Evolutionary conservation across 2,797 vertebrate species (phyloP), one percentile per base, ranked within the genome.

Genomic region (Artibeus lituratus): DNA sequence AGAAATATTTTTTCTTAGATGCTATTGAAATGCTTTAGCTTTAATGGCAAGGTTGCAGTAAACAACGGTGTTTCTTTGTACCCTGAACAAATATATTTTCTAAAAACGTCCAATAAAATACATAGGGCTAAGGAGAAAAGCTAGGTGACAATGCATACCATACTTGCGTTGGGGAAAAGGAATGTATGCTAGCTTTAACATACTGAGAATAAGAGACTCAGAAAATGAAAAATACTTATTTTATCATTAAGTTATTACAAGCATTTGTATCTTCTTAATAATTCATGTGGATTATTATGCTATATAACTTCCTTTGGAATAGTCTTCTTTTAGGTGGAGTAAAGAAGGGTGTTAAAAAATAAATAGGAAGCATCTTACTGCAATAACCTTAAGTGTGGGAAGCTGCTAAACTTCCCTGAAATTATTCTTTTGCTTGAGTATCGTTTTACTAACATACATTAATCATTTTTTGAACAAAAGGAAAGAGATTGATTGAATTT

Each of bases 41-140:
- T 95, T 95, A 85, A 74, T 73, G 29, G 14, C 96, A 44, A 91
- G 1, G 57, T 76, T 90, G 26, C 16, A 84, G 51, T 87, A 94
- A 94, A 90, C 81, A 93, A 92, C n/a, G 80, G n/a, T 44, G 44
- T 69, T 83, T 87, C 86, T 59, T 91, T 89, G 16, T 78, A 76
- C 7, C 55, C 26, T 59, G 76, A 88, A 74, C 29, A 94, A 57
- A 94, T 49, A 62, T 7, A 81, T 91, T 59, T 86, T 78, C 10
- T 12, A 55, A 53, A 87, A 88, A 57, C n/a, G 35, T 92, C 85
- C 72, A 39, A 35, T 22, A 51, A 88, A 89, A 70, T 19, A 55
- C 62, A 73, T 89, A 87, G 93, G 91, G 67, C 21, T n/a, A 94
- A 88, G 19, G n/a, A 95, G 74, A 90, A 96, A 87, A 91, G 67